Evolutionary conservation across 2,888 invertebrate genomes (phyloP).

Genomic region (Drosophila siamana): DNA sequence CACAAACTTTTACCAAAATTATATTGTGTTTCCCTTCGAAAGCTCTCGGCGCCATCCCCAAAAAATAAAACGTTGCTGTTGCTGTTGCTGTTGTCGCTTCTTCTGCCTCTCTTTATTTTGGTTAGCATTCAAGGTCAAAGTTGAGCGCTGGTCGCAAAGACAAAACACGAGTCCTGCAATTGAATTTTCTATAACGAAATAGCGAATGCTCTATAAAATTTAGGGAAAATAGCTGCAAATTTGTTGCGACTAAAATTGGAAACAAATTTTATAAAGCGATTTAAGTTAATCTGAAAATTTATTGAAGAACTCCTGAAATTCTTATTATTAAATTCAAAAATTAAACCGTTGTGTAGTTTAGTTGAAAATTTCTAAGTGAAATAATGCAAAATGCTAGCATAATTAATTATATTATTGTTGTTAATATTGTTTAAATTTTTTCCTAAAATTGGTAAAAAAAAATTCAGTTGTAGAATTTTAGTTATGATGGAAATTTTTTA

Average conservation of each 20-base stretch:
- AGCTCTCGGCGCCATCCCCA: constrained; percentile 28
- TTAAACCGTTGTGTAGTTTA: too few species aligned
- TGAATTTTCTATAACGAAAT: background rate
- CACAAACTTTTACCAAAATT: constrained; percentile 57
- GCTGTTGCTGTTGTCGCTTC: constrained; percentile 6
- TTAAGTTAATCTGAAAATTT: background rate
- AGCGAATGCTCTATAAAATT: constrained; percentile 17
- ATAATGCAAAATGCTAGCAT: too few species aligned
- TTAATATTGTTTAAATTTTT: too few species aligned
- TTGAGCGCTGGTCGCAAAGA: constrained; percentile 64
- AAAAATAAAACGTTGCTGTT: constrained; percentile 3
- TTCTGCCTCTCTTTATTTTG: constrained; percentile 41
- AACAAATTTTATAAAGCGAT: background rate
- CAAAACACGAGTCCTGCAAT: constrained; percentile 19
- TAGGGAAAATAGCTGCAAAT: background rate
- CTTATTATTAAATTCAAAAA: too few species aligned
- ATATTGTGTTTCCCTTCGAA: constrained; percentile 49
- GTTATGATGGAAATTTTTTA: background rate
- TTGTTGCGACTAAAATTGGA: background rate
- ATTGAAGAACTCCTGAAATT: too few species aligned
- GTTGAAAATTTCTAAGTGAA: too few species aligned
- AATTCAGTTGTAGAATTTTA: background rate
- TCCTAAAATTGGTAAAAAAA: background rate
- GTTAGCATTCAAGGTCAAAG: constrained; percentile 72
- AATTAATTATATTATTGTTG: too few species aligned